Evolutionary conservation across 2,113 vertebrate species (phyloP), one percentile per base, ranked within the genome.

Genomic region (Anolis sagrei): DNA sequence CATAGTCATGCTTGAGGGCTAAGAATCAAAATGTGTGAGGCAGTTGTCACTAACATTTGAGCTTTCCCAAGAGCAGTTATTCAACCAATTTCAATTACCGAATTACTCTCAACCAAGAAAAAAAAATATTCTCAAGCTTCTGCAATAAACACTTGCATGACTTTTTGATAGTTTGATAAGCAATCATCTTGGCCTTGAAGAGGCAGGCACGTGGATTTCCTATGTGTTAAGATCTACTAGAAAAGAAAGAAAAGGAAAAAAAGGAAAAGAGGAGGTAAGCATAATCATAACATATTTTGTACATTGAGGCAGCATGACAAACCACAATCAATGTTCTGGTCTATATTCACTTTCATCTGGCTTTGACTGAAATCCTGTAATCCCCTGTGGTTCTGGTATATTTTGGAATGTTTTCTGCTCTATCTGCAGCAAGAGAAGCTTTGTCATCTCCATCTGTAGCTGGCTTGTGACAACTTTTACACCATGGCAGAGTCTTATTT

Each of bases 381-480:
- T 61, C 84, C 14, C 27, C 49, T 79, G 27, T 81, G 87, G n/a
- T 62, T 93, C 49, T 54, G 34, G 80, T 76, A 85, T 61, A 61
- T 61, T 85, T 51, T 13, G 27, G 49, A 44, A 87, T 87, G 36
- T 86, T 92, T 93, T 90, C 76, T 85, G 83, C 90, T 76, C 66
- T 93, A 82, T 84, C 84, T 90, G 77, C 85, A 81, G 36, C 44
- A 90, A 83, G 72, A 7, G 87, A 92, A 94, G 86, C 79, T 87
- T 89, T 92, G 79, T 87, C 87, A 90, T 87, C 89, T 90, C 74
- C 68, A 83, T 89, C 70, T 81, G 66, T 88, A 72, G 1, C 78
- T 88, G 62, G 4, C 70, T 92, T 93, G 87, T 94, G 91, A 93
- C 84, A 94, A 91, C 88, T 91, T 92, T 73, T 88, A 84, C 81